Base-by-base conservation (phyloP, 2,888 invertebrate species). In the Gymnosoma rotundatum region DNA sequence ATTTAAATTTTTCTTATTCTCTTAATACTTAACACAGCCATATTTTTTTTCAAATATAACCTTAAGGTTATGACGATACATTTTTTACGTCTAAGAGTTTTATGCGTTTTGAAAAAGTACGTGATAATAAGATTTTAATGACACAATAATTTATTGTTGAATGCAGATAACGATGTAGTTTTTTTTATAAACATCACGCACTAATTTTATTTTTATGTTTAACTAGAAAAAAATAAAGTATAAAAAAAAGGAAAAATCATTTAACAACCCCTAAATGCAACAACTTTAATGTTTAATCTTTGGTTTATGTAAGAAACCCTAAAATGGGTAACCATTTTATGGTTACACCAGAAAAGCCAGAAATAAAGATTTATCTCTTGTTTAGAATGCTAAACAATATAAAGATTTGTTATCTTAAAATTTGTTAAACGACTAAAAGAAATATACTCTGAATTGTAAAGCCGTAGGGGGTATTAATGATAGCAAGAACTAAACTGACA, bases 291-390 rank as follows among this genome's bases (percentile, higher is more conserved):
- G 38, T 58, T 2, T 60, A 64, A 63, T 69, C 38, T 45, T 66
- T 50, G 79, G 60, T 58, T 66, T 45, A 45, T 14, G 42, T 38
- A 18, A 52, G 45, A 79, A 74, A 61, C 75, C 75, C 54, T 45
- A 63, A 63, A 72, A 48, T 76, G 84, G 84, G 72, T 81, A 84
- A 76, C 84, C 80, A 74, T 73, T 78, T 74, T 78, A 45, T 78
- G 76, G 84, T 80, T 80, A 80, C 58, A 84, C 73, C 69, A 70
- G 67, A 69, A 64, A 72, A 78, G 72, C 76, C 78, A 73, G 73
- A 60, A 73, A 78, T 56, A 56, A 63, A 70, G 48, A 67, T 50
- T 36, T 50, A 25, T 48, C 20, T 63, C 18, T 52, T 64, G 12
- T 69, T 36, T 69, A 69, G 18, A 52, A 5, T 16, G 14, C 18